Base-by-base conservation (phyloP, 1,140 invertebrate genomes). In the Phocides pigmalion region DNA sequence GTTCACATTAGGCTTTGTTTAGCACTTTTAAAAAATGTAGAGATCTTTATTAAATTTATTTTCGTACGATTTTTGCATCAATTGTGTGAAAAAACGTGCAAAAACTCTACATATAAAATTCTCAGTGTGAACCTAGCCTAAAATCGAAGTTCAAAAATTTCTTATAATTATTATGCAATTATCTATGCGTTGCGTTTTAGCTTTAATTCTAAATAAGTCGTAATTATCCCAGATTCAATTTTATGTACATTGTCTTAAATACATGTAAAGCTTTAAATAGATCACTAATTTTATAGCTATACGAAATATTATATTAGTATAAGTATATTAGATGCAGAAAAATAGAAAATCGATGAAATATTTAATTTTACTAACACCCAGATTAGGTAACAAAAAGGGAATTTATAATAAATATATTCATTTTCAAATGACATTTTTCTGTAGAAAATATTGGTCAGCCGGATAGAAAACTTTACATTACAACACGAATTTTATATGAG, bases 151-250 rank as follows among this genome's bases (percentile, higher is more conserved):
- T 50, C 15, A 16, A 37, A 51, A 51, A 11, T 6, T 16, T 12
- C 28, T 37, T 12, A 37, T 5, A 32, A 32, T 50, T 50, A 50
- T 50, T 50, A 50, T 50, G 47, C 22, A 50, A 25, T 50, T 32
- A 51, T 14, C 25, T 59, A 49, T 16, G 44, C 56, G 25, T 47
- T 47, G 56, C 42, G 11, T 61, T 37, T 35, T 8, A 11, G 19
- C 14, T 12, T 37, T 9, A 86, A 80, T 72, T 68, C 80, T 90
- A 90, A 77, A 75, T 90, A 90, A 90, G 87, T 90, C 87, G 87
- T 90, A 90, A 87, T 86, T 87, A 90, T 90, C 87, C 87, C 87
- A 81, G 83, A 76, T 87, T 86, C 77, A 81, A 72, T 64, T 77
- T 68, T 86, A 87, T 90, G 51, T 90, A 87, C 86, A 90, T 78